Base-by-base conservation (phyloP, 1,140 invertebrate species). In the Listronotus oregonensis region DNA sequence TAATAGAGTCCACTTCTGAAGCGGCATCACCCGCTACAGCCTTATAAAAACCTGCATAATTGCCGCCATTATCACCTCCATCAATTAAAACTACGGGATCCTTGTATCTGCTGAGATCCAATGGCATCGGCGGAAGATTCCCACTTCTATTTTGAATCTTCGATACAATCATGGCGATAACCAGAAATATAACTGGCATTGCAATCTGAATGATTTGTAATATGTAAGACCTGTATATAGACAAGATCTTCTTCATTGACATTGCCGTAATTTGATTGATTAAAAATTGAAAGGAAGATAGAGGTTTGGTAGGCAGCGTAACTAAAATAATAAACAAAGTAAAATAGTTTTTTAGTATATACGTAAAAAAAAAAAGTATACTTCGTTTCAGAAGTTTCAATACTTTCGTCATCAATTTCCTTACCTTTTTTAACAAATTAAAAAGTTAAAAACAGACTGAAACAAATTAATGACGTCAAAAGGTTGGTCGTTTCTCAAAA, bases 231-330 rank as follows among this genome's bases (percentile, higher is more conserved):
- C 86, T 78, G 52, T 79, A 79, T 0, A 84, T 79, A 8, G 84
- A 83, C 10, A 86, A 79, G 3, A 81, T 70, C 56, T 86, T 83
- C 69, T 89, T 89, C 27, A 86, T 75, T 15, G 89, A 73, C 82
- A 89, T 88, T 0, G 85, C 87, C 31, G 77, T 77, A 71, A 85
- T 84, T 73, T 89, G 88, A 52, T 87, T 86, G 11, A 66, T 70
- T 5, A 82, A 73, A 40, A 85, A 72, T 57, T 73, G 71, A 1
- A 74, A 65, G 6, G 83, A 84, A 55, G 67, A 81, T 8, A 64
- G 15, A 12, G 58, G 49, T 11, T 42, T 32, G 10, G 56, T 37
- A 11, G 56, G 10, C 11, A 67, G 34, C n/a, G 46, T 56, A 18
- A 27, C 21, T 27, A 27, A 27, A 27, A 27, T 27, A 27, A 27